A percentile compares a stretch with the other conserved stretches of the same genome.
phyloP scores from a whole-genome alignment of 1,140 invertebrate genomes.

The Drosophila lowei region DNA sequence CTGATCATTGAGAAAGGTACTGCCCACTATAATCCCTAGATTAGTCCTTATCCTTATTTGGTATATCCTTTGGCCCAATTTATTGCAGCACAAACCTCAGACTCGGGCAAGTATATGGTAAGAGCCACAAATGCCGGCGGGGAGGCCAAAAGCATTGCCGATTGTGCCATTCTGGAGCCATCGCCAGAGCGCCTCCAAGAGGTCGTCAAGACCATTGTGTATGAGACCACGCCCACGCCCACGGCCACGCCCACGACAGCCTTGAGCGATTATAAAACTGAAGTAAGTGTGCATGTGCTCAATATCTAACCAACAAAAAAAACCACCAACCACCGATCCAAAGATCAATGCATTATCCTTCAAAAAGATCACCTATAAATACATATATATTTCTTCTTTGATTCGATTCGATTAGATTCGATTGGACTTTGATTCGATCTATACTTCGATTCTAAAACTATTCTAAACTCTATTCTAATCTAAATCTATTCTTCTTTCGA shows the following conservation, averaged over 20 bases:
- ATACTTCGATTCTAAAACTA: slow-evolving; percentile 14
- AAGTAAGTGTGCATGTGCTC: slow-evolving; percentile 83
- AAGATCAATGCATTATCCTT: slow-evolving; percentile 36
- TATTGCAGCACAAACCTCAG: slow-evolving; percentile 83
- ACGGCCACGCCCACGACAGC: slow-evolving; percentile 15
- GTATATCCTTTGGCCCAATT: neutral
- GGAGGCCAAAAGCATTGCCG: slow-evolving; percentile 90
- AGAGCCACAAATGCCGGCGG: slow-evolving; percentile 89
- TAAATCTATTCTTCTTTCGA: slow-evolving; percentile 44
- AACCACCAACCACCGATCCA: slow-evolving; percentile 18
- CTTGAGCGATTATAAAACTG: slow-evolving; percentile 79
- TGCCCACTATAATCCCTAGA: neutral
- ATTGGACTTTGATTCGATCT: slow-evolving; percentile 6
- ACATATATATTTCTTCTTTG: neutral
- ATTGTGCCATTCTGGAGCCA: slow-evolving; percentile 89
- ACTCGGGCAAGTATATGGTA: slow-evolving; percentile 90
- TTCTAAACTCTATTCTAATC: slow-evolving; percentile 13
- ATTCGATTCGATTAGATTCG: no score
- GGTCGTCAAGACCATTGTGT: slow-evolving; percentile 87
- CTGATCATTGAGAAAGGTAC: slow-evolving; percentile 89
- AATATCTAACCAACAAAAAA: slow-evolving; percentile 56
- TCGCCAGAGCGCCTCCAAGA: slow-evolving; percentile 88
- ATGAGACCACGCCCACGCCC: slow-evolving; percentile 83
- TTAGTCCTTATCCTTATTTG: no score
- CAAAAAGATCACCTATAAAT: no score